Conservation (phyloP, 2,113 vertebrate species). For the Stomatorhinus ivindoensis region DNA sequence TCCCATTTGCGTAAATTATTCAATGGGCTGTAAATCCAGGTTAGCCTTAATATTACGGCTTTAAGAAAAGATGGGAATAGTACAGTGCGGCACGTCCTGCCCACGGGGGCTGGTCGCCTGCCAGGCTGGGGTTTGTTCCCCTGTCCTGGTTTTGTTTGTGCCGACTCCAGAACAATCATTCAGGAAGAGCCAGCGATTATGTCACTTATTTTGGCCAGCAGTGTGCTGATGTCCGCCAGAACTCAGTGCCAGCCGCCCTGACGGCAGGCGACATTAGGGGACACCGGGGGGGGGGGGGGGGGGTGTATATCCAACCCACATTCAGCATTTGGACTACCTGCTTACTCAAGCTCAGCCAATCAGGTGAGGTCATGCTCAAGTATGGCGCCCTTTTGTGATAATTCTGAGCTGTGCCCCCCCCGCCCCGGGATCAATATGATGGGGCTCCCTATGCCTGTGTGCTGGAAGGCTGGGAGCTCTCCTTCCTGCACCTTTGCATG, state of each 20-base stretch:
- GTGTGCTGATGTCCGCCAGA: not conserved
- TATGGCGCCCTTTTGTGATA: not conserved
- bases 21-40: not conserved
- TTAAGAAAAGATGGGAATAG: not conserved
- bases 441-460: not conserved
- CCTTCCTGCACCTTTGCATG: not conserved
- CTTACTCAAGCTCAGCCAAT: not conserved
- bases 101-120: not conserved
- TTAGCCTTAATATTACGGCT: not conserved
- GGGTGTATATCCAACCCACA: not conserved
- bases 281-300: not conserved
- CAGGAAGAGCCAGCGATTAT: conserved; percentile 30
- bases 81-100: not conserved
- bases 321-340: not conserved
- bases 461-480: not conserved
- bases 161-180: conserved; percentile 30
- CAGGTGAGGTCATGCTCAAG: not conserved
- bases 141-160: conserved; percentile 22
- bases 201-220: conserved; percentile 20
- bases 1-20: not conserved
- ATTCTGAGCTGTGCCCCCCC: not conserved
- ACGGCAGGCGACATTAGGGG: not conserved
- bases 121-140: conserved; percentile 6
- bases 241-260: not conserved
- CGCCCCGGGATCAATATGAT: not conserved